Percentiles rank a stretch among this genome's conserved stretches.
Conservation (phyloP, 37 sponge, comb jelly and placozoan genomes). For the Oscarella lobularis region DNA sequence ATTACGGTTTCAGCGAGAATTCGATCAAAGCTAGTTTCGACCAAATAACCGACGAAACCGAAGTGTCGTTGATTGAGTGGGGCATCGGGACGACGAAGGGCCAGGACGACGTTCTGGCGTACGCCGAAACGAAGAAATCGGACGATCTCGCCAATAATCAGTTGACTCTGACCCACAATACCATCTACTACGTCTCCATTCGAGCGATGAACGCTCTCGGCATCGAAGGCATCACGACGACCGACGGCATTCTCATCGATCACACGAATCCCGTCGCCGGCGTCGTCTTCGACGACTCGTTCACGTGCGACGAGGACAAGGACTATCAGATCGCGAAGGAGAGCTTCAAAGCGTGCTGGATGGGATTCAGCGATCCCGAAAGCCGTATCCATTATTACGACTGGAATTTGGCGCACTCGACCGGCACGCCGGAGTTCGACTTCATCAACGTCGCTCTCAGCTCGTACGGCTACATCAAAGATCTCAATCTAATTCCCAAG, state of each 20-base stretch:
- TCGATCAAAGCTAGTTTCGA: not conserved
- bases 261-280: not conserved
- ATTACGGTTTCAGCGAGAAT: not conserved
- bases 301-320: not conserved
- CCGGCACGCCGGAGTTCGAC: not conserved
- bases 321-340: not conserved
- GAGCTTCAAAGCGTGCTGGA: not conserved
- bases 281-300: not conserved
- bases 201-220: not conserved
- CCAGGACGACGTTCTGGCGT: not conserved
- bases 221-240: not conserved
- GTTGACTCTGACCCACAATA: not conserved
- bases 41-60: not conserved
- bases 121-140: not conserved
- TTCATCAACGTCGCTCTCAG: not conserved
- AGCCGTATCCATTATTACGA: not conserved
- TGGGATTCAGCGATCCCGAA: slow-evolving; percentile 2
- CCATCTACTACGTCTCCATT: not conserved
- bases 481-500: not conserved
- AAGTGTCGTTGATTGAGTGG: not conserved
- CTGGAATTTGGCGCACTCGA: not conserved
- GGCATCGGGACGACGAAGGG: not conserved
- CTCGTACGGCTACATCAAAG: not conserved
- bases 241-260: not conserved
- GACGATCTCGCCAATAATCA: not conserved